These are phyloP conservation scores for Eclectus roratus DNA, from an alignment of 2,113 vertebrate genomes.

Conservation along the genomic window DNA sequence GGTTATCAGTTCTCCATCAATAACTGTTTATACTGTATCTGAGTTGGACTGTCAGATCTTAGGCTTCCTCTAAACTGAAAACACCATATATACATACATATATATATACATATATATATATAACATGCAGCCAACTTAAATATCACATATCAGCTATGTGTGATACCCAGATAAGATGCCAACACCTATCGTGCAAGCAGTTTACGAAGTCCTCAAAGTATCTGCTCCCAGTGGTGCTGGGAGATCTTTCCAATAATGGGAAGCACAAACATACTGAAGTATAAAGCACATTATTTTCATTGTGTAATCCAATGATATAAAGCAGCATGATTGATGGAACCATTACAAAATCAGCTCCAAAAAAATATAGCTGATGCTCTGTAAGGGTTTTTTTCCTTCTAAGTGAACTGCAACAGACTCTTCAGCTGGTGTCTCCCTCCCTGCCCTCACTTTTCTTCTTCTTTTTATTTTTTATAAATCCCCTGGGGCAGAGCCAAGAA, in stretches of 20 bases:
- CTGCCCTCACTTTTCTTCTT: neutral
- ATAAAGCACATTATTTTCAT: neutral
- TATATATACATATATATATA: neutral
- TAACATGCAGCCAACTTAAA: neutral
- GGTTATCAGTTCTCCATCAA: neutral
- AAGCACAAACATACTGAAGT: neutral
- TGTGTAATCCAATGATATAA: neutral
- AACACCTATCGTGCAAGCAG: neutral
- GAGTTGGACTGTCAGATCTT: neutral
- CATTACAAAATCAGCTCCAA: neutral
- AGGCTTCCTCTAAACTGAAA: neutral
- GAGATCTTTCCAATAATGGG: neutral
- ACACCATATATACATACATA: neutral
- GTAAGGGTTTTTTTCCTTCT: neutral
- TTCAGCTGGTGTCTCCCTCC: neutral
- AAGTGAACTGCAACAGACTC: neutral
- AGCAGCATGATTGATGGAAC: neutral
- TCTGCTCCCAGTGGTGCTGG: neutral
- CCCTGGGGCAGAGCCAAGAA: conserved; percentile 15
- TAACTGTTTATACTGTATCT: neutral
- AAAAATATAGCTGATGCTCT: neutral
- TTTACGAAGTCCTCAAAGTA: neutral
- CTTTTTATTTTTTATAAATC: neutral
- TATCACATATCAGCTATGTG: neutral
- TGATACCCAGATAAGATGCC: neutral